A percentile compares a stretch with the other conserved stretches of the same genome.
Evolutionary conservation across 2,113 vertebrate genomes (phyloP).

Genomic region (Chiloscyllium plagiosum): DNA sequence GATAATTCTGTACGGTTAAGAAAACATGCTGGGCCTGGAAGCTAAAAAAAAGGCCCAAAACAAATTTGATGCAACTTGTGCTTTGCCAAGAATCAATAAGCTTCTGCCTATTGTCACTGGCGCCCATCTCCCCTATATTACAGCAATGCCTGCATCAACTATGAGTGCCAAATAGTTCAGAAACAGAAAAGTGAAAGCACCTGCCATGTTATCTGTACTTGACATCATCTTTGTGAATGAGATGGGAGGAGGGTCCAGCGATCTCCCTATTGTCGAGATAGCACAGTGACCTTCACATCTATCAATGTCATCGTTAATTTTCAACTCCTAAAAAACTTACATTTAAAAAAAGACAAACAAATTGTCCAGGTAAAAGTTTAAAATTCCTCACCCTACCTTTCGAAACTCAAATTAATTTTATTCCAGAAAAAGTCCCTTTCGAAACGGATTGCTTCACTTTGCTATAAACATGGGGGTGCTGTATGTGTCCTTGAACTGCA

Average conservation of each 20-base stretch:
- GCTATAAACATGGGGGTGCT: slow-evolving; percentile 16
- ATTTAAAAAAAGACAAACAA: neutral
- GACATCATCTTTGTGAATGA: neutral
- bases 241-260: neutral
- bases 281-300: slow-evolving; percentile 6
- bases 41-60: too few relatives aligned
- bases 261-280: neutral
- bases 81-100: too few relatives aligned
- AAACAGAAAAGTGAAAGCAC: neutral
- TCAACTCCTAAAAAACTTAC: neutral
- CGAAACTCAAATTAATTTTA: neutral
- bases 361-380: neutral
- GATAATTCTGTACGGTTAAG: too few relatives aligned
- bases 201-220: neutral
- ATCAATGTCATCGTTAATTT: slow-evolving; percentile 3
- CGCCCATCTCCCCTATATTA: neutral
- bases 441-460: slow-evolving; percentile 3
- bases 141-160: neutral
- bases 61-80: too few relatives aligned
- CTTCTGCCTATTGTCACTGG: too few relatives aligned
- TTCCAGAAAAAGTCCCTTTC: neutral
- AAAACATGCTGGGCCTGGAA: too few relatives aligned
- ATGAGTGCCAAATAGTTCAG: neutral
- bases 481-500: slow-evolving; percentile 18
- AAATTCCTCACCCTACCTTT: neutral